phyloP scores from a whole-genome alignment of 2,797 vertebrate genomes.

The Rhadinocentrus ornatus region DNA sequence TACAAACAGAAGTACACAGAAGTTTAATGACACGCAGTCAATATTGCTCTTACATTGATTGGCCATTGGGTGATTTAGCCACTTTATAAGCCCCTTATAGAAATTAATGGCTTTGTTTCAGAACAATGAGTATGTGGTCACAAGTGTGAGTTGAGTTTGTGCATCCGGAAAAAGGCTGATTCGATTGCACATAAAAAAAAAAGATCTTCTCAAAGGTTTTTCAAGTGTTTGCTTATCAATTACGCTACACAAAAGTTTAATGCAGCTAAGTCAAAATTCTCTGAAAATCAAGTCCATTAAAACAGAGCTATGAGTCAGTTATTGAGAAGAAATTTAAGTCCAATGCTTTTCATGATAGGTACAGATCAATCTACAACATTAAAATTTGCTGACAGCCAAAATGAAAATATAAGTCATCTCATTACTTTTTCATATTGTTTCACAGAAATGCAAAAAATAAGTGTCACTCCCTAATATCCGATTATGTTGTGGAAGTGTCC shows the following conservation, averaged over 20 bases:
- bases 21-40: conserved; percentile 12
- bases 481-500: neutral
- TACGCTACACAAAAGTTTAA: neutral
- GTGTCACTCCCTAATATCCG: neutral
- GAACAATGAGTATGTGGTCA: neutral
- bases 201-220: neutral
- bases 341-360: neutral
- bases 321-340: neutral
- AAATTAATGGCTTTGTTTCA: neutral
- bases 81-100: conserved; percentile 6
- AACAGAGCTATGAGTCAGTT: neutral
- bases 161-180: neutral
- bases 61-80: neutral
- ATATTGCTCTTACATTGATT: conserved; percentile 12
- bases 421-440: neutral
- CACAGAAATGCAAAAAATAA: neutral
- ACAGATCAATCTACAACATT: neutral
- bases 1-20: neutral
- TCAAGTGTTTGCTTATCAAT: neutral
- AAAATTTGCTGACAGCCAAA: neutral
- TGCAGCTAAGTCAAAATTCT: neutral
- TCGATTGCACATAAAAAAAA: neutral
- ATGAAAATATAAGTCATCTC: neutral
- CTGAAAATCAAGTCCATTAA: neutral
- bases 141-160: neutral